Conservation (phyloP, 2,888 invertebrate species). For the Leptopterna dolabrata region DNA sequence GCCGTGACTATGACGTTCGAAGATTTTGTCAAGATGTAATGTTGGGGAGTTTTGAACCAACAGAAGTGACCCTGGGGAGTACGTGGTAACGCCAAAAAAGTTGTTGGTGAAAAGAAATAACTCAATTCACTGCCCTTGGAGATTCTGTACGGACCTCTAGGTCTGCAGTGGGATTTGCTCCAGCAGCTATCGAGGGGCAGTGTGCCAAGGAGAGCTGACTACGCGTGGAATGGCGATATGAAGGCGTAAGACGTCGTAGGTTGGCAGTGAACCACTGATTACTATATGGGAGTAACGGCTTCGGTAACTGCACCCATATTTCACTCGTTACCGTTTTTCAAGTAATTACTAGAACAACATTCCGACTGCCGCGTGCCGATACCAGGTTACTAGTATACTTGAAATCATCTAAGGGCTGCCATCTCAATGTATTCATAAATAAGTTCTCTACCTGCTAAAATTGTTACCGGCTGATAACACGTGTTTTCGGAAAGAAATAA, state of each 20-base stretch:
- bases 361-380: background rate
- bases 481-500: no score
- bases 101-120: background rate
- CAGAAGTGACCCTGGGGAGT: background rate
- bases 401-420: background rate
- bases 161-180: background rate
- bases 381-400: background rate
- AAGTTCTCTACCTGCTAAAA: no score
- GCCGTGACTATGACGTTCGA: no score
- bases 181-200: background rate
- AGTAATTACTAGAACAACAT: background rate
- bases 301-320: background rate
- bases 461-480: no score
- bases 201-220: slow-evolving; percentile 16
- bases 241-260: background rate
- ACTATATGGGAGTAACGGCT: background rate
- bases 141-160: background rate
- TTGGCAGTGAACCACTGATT: background rate
- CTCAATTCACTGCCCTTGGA: background rate
- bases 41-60: no score
- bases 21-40: no score
- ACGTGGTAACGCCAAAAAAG: background rate
- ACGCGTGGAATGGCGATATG: background rate
- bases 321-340: background rate
- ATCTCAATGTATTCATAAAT: no score